These are phyloP conservation scores for Xanthia icteritia DNA, from an alignment of 2,888 invertebrate genomes.

Conservation along the genomic window DNA sequence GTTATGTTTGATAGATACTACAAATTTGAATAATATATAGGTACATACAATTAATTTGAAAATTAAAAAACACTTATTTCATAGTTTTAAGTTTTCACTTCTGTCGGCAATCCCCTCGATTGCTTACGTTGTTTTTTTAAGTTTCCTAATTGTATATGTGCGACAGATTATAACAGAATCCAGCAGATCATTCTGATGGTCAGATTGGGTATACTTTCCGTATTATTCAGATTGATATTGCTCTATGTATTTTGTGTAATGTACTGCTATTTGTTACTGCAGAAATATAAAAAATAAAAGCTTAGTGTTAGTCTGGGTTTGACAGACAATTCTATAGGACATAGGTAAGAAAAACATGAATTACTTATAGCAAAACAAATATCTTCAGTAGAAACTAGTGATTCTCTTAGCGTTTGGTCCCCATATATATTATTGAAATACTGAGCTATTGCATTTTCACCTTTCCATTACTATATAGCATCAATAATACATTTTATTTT, in stretches of 20 bases:
- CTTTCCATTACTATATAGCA: background rate
- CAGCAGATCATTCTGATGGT: background rate
- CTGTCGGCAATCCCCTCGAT: too few species aligned
- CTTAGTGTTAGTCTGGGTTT: background rate
- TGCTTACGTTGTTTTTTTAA: too few species aligned
- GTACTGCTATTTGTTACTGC: background rate
- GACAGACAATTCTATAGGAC: background rate
- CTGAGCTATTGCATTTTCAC: constrained; percentile 16
- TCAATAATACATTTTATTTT: constrained; percentile 49
- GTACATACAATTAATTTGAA: too few species aligned
- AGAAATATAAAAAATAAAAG: background rate
- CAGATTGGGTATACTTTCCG: background rate
- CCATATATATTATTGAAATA: constrained; percentile 33
- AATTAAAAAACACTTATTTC: too few species aligned
- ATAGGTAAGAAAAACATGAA: background rate
- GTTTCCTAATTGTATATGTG: background rate
- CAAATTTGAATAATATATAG: too few species aligned
- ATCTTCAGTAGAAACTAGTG: constrained; percentile 1
- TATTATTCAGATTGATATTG: background rate
- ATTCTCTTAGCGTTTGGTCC: background rate
- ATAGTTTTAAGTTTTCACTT: too few species aligned
- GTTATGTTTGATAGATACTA: too few species aligned
- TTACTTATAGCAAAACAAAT: constrained; percentile 25
- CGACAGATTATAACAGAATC: background rate
- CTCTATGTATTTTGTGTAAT: background rate